phyloP scores from a whole-genome alignment of 2,888 invertebrate genomes.

The Acanthoscelides obtectus region DNA sequence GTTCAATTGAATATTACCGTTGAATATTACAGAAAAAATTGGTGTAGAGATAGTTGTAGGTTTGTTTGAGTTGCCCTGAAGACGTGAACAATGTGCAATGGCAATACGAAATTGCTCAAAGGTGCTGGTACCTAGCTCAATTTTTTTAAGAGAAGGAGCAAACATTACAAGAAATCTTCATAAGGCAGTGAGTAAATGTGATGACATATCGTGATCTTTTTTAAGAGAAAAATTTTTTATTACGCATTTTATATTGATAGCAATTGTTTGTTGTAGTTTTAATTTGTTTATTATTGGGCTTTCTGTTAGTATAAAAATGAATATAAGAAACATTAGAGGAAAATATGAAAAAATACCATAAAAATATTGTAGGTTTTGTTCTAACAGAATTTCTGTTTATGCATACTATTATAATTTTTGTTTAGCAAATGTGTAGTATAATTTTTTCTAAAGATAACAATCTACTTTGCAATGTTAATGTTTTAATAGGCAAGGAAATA shows the following conservation, averaged over 20 bases:
- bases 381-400: neutral
- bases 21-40: neutral
- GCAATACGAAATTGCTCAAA: constrained; percentile 16
- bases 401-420: neutral
- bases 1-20: too few species aligned
- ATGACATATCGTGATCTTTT: constrained; percentile 13
- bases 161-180: neutral
- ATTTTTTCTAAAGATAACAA: neutral
- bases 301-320: neutral
- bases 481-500: too few species aligned
- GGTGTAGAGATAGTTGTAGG: neutral
- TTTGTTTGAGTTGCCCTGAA: neutral
- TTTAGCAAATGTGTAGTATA: neutral
- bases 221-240: constrained; percentile 3
- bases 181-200: constrained; percentile 10
- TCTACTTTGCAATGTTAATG: neutral
- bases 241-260: neutral
- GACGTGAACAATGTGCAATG: constrained; percentile 13
- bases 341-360: neutral
- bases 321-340: neutral
- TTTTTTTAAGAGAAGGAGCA: constrained; percentile 5
- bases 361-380: neutral
- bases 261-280: neutral
- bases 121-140: constrained; percentile 15
- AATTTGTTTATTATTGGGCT: neutral